Percentiles rank a stretch among this genome's conserved stretches.
Evolutionary conservation across 1,140 invertebrate species (phyloP).

Genomic region (Harpegnathos saltator): DNA sequence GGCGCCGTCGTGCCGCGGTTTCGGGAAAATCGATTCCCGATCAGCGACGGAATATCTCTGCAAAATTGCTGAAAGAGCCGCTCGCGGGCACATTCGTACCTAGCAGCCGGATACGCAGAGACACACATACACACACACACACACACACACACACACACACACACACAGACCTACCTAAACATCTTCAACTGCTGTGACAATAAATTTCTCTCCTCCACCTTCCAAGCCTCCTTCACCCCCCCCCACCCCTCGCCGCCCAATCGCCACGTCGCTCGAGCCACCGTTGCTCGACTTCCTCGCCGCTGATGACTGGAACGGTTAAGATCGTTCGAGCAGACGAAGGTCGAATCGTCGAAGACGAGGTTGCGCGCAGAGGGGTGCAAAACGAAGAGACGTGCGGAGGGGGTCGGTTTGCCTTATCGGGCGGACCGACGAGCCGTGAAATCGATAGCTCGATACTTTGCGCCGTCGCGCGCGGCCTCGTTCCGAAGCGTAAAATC

Average conservation of each 20-base stretch:
- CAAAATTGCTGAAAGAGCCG: too few relatives aligned
- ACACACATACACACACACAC: too few relatives aligned
- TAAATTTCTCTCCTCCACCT: constrained; percentile 13
- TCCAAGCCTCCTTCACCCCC: too few relatives aligned
- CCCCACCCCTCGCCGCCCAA: background rate
- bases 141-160: too few relatives aligned
- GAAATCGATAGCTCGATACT: constrained; percentile 76
- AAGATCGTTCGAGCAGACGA: constrained; percentile 63
- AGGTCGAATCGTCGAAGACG: constrained; percentile 66
- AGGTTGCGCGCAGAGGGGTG: constrained; percentile 11
- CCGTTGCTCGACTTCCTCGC: constrained; percentile 32
- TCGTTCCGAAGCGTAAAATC: constrained; percentile 69
- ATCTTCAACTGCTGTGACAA: constrained; percentile 23
- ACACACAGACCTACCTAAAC: too few relatives aligned
- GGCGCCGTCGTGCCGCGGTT: too few relatives aligned
- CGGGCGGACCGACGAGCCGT: constrained; percentile 69
- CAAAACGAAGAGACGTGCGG: constrained; percentile 31
- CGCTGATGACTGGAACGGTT: constrained; percentile 58
- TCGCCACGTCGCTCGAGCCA: constrained; percentile 4
- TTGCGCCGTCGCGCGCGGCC: constrained; percentile 69
- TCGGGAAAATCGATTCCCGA: too few relatives aligned
- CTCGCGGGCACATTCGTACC: background rate
- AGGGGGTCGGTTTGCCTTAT: constrained; percentile 65
- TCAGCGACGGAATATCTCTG: too few relatives aligned
- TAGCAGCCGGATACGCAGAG: too few relatives aligned